Base-by-base conservation (phyloP, 1,140 invertebrate genomes). In the Spodoptera frugiperda region DNA sequence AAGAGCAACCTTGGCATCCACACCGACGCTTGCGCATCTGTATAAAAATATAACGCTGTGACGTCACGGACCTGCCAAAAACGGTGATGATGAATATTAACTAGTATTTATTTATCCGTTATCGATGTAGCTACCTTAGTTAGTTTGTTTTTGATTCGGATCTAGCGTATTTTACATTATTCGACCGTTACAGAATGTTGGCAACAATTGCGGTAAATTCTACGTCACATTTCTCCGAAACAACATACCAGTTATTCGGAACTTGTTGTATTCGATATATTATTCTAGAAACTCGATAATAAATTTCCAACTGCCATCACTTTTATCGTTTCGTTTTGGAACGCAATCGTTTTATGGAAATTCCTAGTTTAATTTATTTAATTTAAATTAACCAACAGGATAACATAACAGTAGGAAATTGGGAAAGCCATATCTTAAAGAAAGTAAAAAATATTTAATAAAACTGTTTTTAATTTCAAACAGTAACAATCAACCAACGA, bases 1-100 rank as follows among this genome's bases (percentile, higher is more conserved):
- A 77, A 77, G 61, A 76, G 25, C 78, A 84, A 84, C 85, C 87
- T 88, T 88, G 85, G 82, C 85, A 84, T 81, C 76, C 15, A 78
- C 61, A 77, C 78, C 82, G 77, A 78, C 82, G 72, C 72, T 21
- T 63, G 76, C 81, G 81, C 77, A 65, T 84, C 71, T 77, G 78
- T 71, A 70, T 80, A 82, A 80, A 78, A 79, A 82, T 80, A 82
- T 46, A 51, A 74, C 19, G 15, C 9, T 67, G 73, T 80, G 76
- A 82, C 78, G 73, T 80, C 76, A 79, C 61, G 6, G 46, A 53
- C 49, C 57, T 51, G 25, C 78, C 59, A 68, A 77, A 77, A 44
- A 54, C 53, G 61, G 17, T 25, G 51, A 73, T 76, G 74, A 79
- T 39, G 49, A 51, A 67, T 67, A 48, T 55, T 21, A 33, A 49